Evolutionary conservation across 2,797 vertebrate genomes (phyloP).

Genomic region (Catamblyrhynchus diadema): DNA sequence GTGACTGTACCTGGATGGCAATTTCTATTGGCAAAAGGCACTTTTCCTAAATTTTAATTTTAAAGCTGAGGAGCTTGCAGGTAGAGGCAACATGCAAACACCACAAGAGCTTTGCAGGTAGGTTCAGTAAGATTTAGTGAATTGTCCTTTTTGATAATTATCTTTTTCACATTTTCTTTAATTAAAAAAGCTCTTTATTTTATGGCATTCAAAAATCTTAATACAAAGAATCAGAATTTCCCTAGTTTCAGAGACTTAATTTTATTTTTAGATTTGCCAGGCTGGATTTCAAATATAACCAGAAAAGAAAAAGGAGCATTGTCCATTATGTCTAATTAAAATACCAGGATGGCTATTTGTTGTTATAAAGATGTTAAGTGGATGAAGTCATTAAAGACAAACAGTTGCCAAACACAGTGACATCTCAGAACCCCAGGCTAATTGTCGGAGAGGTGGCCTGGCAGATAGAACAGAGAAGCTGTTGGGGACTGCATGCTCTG

Average conservation of each 20-base stretch:
- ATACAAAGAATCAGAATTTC: not conserved
- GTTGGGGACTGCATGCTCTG: not conserved
- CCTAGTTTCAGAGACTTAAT: not conserved
- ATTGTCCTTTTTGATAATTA: not conserved
- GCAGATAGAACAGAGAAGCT: not conserved
- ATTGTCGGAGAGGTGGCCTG: not conserved
- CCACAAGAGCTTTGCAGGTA: not conserved
- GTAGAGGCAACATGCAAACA: not conserved
- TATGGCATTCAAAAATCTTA: not conserved
- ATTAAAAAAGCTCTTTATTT: not conserved
- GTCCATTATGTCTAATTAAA: not conserved
- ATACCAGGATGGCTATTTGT: not conserved
- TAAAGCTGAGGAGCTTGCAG: not conserved
- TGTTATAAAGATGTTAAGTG: not conserved
- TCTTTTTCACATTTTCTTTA: not conserved
- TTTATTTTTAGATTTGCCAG: not conserved
- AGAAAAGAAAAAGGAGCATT: not conserved
- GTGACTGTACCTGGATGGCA: not conserved
- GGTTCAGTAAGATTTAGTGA: not conserved
- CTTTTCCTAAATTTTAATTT: not conserved
- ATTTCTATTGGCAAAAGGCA: not conserved
- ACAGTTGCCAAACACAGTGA: not conserved
- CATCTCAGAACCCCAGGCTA: slow-evolving; percentile 5
- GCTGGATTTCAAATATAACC: not conserved
- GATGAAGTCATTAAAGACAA: not conserved